Evolutionary conservation across 2,888 invertebrate species (phyloP).

Genomic region (Plemyria rubiginata): DNA sequence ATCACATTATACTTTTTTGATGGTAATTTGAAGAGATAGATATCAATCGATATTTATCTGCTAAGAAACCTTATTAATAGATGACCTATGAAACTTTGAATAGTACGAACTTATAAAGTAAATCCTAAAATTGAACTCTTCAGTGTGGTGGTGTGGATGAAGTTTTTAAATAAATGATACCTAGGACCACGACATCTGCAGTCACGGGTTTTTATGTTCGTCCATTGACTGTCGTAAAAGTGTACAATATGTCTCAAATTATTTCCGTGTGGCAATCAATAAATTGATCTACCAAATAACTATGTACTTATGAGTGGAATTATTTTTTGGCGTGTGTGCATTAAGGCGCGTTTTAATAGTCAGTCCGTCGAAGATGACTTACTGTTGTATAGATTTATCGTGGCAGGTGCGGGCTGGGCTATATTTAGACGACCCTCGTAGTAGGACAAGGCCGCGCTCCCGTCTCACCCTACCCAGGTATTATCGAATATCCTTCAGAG

Average conservation of each 20-base stretch:
- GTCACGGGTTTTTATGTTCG: neutral
- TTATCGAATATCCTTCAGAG: conserved; percentile 68
- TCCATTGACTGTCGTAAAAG: neutral
- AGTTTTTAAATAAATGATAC: neutral
- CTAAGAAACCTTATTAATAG: neutral
- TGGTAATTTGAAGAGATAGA: no score
- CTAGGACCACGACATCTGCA: neutral
- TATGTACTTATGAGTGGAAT: neutral
- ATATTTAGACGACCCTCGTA: conserved; percentile 77
- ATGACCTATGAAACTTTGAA: neutral
- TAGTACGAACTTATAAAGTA: neutral
- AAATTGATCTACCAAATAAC: neutral
- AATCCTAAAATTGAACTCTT: neutral
- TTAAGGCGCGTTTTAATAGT: neutral
- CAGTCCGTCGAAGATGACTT: conserved; percentile 24
- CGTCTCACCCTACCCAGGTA: conserved; percentile 66
- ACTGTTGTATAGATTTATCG: conserved; percentile 36
- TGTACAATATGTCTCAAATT: neutral
- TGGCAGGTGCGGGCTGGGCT: conserved; percentile 62
- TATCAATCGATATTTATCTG: no score
- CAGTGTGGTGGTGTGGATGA: neutral
- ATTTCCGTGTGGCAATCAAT: neutral
- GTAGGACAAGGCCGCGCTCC: conserved; percentile 75
- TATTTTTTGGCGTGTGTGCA: neutral
- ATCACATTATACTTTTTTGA: no score